phyloP scores from a whole-genome alignment of 2,113 vertebrate genomes.

The Mus spicilegus region DNA sequence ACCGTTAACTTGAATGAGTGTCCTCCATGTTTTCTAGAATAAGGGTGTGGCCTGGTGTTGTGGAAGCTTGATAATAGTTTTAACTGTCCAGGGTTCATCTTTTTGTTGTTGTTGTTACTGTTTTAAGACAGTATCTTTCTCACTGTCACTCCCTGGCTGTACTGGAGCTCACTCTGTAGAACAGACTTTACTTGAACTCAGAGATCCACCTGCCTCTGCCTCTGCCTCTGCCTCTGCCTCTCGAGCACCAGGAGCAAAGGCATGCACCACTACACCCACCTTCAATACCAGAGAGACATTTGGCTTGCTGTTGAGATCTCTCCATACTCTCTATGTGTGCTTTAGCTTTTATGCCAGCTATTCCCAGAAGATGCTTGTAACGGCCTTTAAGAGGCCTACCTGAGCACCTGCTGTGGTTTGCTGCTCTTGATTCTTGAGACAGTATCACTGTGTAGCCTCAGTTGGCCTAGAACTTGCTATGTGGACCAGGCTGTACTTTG shows the following conservation, averaged over 20 bases:
- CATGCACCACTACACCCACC: fast-evolving
- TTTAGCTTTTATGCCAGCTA: background rate
- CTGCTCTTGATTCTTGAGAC: background rate
- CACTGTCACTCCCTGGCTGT: background rate
- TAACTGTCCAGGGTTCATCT: background rate
- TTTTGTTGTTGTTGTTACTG: background rate
- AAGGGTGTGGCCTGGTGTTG: background rate
- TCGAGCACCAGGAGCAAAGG: background rate
- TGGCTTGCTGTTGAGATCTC: slow-evolving; percentile 26
- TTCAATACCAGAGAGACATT: slow-evolving; percentile 26
- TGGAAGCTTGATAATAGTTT: slow-evolving; percentile 31
- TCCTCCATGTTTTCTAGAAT: background rate
- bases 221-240: background rate
- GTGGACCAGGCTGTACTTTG: background rate
- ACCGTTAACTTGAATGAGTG: background rate
- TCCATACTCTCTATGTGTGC: background rate
- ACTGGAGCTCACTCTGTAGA: background rate
- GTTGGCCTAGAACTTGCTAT: background rate
- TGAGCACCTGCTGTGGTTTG: background rate
- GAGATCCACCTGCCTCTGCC: background rate
- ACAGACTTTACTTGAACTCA: background rate
- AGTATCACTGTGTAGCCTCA: background rate
- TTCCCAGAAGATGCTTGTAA: background rate
- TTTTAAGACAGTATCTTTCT: background rate
- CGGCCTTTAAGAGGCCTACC: background rate